Percentiles rank a stretch among this genome's conserved stretches.
These are phyloP conservation scores for Artemia franciscana DNA, from an alignment of 1,140 invertebrate species.

Conservation along the genomic window DNA sequence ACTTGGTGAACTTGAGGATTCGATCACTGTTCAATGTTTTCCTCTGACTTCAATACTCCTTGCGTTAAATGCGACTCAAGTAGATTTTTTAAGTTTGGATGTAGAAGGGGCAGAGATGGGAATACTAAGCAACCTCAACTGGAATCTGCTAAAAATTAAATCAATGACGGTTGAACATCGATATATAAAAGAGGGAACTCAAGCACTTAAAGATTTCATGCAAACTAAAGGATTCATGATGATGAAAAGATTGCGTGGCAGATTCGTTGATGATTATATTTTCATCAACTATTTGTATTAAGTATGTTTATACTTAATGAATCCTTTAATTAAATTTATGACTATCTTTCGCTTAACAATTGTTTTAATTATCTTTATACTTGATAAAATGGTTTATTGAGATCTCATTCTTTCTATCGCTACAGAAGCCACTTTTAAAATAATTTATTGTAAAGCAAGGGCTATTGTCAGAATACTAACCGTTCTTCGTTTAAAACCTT, in stretches of 20 bases:
- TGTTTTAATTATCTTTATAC: no score
- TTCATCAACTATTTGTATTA: no score
- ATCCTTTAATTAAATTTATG: no score
- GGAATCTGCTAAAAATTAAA: neutral
- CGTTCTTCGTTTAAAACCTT: no score
- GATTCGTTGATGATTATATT: neutral
- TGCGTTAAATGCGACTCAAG: conserved; percentile 1
- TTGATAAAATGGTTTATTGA: no score
- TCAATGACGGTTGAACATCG: neutral
- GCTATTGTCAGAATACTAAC: no score
- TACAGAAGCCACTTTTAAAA: no score
- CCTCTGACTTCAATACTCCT: conserved; percentile 5
- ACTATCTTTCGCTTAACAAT: no score
- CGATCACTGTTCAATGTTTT: conserved; percentile 5
- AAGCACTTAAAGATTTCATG: neutral
- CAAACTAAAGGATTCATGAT: neutral
- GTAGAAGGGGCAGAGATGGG: conserved; percentile 4
- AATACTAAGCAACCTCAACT: neutral
- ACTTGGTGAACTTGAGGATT: neutral
- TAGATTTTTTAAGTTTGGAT: conserved; percentile 10
- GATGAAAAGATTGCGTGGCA: neutral
- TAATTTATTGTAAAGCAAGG: no score
- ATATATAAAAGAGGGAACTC: neutral
- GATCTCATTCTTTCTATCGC: no score
- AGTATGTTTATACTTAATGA: no score